phyloP scores from a whole-genome alignment of 2,797 vertebrate species.

The Cacajao melanocephalus region DNA sequence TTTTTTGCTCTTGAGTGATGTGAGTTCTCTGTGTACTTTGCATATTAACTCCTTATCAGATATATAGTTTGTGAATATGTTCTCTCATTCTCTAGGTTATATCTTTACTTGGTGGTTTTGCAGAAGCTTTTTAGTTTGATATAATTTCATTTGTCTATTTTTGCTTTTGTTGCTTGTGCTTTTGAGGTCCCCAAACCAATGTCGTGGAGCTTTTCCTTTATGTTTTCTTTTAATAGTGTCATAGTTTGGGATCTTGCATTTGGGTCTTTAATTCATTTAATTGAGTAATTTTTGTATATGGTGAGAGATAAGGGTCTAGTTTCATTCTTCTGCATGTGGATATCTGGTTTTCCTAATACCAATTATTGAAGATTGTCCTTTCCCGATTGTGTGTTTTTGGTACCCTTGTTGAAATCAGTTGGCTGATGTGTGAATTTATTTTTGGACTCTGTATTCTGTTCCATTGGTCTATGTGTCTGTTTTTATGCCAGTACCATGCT shows the following conservation, averaged over 20 bases:
- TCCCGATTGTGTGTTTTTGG: not conserved
- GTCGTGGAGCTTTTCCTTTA: not conserved
- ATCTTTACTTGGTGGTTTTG: not conserved
- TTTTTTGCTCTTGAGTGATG: not conserved
- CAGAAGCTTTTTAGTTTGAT: not conserved
- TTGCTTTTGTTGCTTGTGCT: not conserved
- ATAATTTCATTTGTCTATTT: not conserved
- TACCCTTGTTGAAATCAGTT: not conserved
- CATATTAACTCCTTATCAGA: not conserved
- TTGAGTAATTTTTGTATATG: not conserved
- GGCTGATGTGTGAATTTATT: not conserved
- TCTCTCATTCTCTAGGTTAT: not conserved
- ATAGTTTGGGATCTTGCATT: not conserved
- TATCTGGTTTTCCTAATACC: not conserved
- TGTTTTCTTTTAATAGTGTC: not conserved
- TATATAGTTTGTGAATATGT: not conserved
- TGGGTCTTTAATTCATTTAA: not conserved
- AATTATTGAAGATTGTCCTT: not conserved
- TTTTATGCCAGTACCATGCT: not conserved
- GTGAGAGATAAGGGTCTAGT: not conserved
- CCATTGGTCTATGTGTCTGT: not conserved
- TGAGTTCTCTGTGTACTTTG: not conserved
- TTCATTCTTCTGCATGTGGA: not conserved
- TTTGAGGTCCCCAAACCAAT: not conserved
- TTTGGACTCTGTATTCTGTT: not conserved